Evolutionary conservation across 1,140 invertebrate species (phyloP), one percentile per base, ranked within the genome.

Genomic region (Tetraneura akinire): DNA sequence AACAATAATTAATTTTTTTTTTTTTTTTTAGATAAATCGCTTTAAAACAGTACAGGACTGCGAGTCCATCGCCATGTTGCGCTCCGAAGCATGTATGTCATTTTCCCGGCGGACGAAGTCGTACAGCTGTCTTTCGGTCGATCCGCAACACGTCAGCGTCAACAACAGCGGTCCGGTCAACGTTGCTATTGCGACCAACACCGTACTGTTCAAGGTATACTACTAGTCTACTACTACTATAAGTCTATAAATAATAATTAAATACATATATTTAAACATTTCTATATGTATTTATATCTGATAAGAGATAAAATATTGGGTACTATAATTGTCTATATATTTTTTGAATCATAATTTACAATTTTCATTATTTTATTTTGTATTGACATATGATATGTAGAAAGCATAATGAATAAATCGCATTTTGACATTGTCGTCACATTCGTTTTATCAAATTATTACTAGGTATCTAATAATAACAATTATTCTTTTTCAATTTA

Each of bases 91-190:
- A 83, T 83, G 83, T 83, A 83, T 81, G 83, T 83, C 83, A 83
- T 83, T 82, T 83, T 83, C 80, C 83, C 83, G 81, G 83, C 83
- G 80, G 83, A 83, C 82, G 83, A 83, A 80, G 80, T 83, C 81
- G 82, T 83, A 80, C 82, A 83, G 80, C 81, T 83, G 55, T 82
- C 83, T 80, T 80, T 83, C 47, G 64, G 78, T 70, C 81, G 81
- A 80, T 82, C 83, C 18, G 37, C 73, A 76, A 37, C 62, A 66
- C 60, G 57, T 57, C 78, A 66, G 49, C 78, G 51, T 57, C 73
- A 76, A 60, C 73, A 45, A 29, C 73, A 76, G 53, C 73, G 51
- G 73, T 76, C 73, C n/a, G 45, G 73, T 76, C 73, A 76, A 76
- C 53, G 73, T 76, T 76, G 73, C 21, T 57, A 57, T 57, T 76